Percentiles rank a stretch among this genome's conserved stretches.
These are phyloP conservation scores for Patella vulgata DNA, from an alignment of 1,140 invertebrate genomes.

Conservation along the genomic window DNA sequence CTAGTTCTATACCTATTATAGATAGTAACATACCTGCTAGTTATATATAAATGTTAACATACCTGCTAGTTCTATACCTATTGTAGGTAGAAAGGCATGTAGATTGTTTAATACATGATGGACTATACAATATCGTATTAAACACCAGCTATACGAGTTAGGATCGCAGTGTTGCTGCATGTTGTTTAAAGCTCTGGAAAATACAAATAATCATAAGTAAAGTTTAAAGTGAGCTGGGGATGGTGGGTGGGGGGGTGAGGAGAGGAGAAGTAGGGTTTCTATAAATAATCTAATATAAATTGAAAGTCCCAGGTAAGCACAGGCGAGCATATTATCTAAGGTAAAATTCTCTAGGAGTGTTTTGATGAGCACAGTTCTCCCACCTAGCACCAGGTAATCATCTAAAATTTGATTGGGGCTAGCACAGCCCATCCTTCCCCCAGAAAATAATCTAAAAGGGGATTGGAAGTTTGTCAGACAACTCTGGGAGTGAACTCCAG, in stretches of 20 bases:
- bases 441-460: too few species aligned
- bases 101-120: slow-evolving; percentile 85
- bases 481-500: too few species aligned
- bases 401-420: too few species aligned
- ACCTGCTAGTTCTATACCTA: slow-evolving; percentile 93
- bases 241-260: slow-evolving; percentile 85
- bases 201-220: slow-evolving; percentile 11
- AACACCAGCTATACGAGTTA: slow-evolving; percentile 92
- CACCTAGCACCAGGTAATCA: too few species aligned
- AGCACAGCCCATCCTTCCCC: too few species aligned
- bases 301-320: too few species aligned
- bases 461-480: too few species aligned
- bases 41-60: slow-evolving; percentile 20
- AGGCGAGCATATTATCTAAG: too few species aligned
- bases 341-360: too few species aligned
- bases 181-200: slow-evolving; percentile 48
- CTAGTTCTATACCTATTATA: too few species aligned
- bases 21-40: slow-evolving; percentile 78
- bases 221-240: background rate
- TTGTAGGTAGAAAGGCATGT: slow-evolving; percentile 80
- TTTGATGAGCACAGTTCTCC: too few species aligned
- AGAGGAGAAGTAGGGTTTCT: slow-evolving; percentile 92
- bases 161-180: slow-evolving; percentile 85
- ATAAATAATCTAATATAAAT: slow-evolving; percentile 80
- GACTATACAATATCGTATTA: slow-evolving; percentile 89